A percentile compares a stretch with the other conserved stretches of the same genome.
Evolutionary conservation across 2,113 vertebrate species (phyloP).

Genomic region (Burhinus bistriatus): DNA sequence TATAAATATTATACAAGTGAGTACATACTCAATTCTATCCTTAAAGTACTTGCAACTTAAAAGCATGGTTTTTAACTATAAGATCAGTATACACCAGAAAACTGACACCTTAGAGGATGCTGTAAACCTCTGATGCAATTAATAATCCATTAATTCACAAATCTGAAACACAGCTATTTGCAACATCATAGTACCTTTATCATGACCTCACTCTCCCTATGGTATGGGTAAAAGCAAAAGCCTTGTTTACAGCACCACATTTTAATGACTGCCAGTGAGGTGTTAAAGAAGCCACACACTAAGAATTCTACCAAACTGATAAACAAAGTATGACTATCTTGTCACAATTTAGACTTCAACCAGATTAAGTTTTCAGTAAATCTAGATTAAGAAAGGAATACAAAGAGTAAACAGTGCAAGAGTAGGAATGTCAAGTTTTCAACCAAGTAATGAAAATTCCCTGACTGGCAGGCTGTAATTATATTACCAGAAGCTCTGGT

Average conservation of each 20-base stretch:
- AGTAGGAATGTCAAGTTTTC: background rate
- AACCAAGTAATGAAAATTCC: background rate
- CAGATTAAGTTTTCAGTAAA: background rate
- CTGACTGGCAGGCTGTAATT: background rate
- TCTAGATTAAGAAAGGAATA: background rate
- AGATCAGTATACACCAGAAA: background rate
- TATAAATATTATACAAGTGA: background rate
- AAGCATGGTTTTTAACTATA: background rate
- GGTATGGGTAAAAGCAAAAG: background rate
- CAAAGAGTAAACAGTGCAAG: background rate
- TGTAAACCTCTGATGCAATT: background rate
- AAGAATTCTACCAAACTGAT: background rate
- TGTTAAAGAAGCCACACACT: background rate
- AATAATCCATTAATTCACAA: background rate
- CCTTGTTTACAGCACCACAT: background rate
- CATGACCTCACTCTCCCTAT: background rate
- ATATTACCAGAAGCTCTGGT: background rate
- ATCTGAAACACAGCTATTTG: background rate
- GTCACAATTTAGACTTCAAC: background rate
- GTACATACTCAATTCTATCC: background rate
- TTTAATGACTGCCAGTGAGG: background rate
- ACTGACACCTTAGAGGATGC: background rate
- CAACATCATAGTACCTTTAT: background rate
- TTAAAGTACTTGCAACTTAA: background rate
- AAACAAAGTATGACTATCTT: background rate